Evolutionary conservation across 2,888 invertebrate genomes (phyloP).

Genomic region (Oligia strigilis): DNA sequence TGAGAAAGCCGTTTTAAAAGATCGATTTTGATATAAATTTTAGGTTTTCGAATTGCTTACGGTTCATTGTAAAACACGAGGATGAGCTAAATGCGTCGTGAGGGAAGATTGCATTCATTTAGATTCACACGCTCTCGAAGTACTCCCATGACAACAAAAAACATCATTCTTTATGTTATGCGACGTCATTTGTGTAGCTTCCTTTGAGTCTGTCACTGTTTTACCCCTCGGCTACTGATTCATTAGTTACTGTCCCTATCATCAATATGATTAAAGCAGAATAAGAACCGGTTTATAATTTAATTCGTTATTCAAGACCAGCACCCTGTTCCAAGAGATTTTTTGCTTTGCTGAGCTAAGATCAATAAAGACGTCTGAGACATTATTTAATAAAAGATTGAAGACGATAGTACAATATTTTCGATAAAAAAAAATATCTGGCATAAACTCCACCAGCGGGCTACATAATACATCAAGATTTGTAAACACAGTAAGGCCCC

Average conservation of each 20-base stretch:
- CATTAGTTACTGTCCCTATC: slow-evolving; percentile 76
- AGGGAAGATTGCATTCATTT: slow-evolving; percentile 59
- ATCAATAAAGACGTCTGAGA: slow-evolving; percentile 59
- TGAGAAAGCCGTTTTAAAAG: slow-evolving; percentile 80
- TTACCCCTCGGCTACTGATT: slow-evolving; percentile 72
- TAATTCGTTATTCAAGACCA: slow-evolving; percentile 73
- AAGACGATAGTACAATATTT: slow-evolving; percentile 40
- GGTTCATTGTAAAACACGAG: slow-evolving; percentile 69
- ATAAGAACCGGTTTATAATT: slow-evolving; percentile 79
- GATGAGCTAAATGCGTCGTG: slow-evolving; percentile 54
- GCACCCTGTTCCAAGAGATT: slow-evolving; percentile 65
- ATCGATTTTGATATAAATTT: slow-evolving; percentile 79
- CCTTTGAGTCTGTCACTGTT: slow-evolving; percentile 67
- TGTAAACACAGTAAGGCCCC: slow-evolving; percentile 57
- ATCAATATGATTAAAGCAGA: slow-evolving; percentile 80
- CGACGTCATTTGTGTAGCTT: slow-evolving; percentile 62
- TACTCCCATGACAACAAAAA: slow-evolving; percentile 59
- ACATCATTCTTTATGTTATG: slow-evolving; percentile 53
- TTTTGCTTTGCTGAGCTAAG: slow-evolving; percentile 62
- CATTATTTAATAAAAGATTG: slow-evolving; percentile 52
- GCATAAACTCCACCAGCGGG: slow-evolving; percentile 29
- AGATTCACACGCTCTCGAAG: slow-evolving; percentile 66
- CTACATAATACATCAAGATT: slow-evolving; percentile 49
- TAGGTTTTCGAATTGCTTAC: slow-evolving; percentile 71
- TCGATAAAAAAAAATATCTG: slow-evolving; percentile 28